Evolutionary conservation across 2,888 invertebrate genomes (phyloP), one percentile per base, ranked within the genome.

Genomic region (Campoletis raptor): DNA sequence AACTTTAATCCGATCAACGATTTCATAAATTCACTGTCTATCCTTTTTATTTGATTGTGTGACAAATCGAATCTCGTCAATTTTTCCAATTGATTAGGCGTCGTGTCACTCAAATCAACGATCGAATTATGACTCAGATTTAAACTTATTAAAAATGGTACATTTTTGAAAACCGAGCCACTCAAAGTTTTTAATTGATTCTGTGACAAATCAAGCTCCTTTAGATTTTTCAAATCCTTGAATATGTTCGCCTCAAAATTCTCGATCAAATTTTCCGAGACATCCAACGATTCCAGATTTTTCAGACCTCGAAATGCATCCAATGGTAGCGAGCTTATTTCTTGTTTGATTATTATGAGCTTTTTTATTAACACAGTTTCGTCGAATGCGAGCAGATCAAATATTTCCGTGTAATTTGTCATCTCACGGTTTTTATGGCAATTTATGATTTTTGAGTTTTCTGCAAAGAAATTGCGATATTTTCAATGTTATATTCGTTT

Each of bases 261-360:
- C 10, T 93, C 87, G 6, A 96, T 90, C 73, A 94, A 94, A 90
- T 96, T 96, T 88, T 95, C 94, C 0, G 96, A 96, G 0, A 96
- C 89, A 90, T 96, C 95, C n/a, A 96, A 88, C 48, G 94, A 95
- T 92, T 95, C 94, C 12, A 96, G 89, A 0, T 88, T 85, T 7
- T 93, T 92, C 36, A 95, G 92, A 9, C 95, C 95, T 0, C 95
- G 95, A 88, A 96, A 95, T 0, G 95, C 91, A 87, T 95, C 95
- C 0, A 94, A 94, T 0, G 95, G 95, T 88, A 96, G 91, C 52
- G 93, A 93, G 0, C 92, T 91, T 6, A 96, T 93, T 30, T 95
- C 94, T 88, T 96, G 96, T 85, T 95, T 95, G 0, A 95, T 93
- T 85, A 96, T 94, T n/a, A 95, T 95, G 0, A 96, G 93, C 64